Evolutionary conservation across 2,888 invertebrate species (phyloP), one percentile per base, ranked within the genome.

Genomic region (Zygogramma bicolorata): DNA sequence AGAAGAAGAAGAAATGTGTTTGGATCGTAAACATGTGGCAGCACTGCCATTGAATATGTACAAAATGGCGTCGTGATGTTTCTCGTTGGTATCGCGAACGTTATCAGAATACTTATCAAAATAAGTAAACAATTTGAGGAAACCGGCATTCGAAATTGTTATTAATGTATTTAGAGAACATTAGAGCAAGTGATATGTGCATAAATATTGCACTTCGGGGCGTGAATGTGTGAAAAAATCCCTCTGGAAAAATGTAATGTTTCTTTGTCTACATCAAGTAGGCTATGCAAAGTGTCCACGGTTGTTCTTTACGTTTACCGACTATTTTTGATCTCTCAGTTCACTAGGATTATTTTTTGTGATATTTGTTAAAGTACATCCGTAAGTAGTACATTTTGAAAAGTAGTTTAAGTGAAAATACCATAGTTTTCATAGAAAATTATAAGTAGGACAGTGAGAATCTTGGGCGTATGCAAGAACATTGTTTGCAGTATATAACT

Each of bases 181-280:
- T 70, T 65, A 70, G 75, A 71, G 65, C 73, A 68, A 72, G 69
- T 74, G 77, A 71, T 73, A 42, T 38, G 65, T 74, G 76, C 75
- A 74, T 68, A 70, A 75, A 73, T 66, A 70, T 65, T 53, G 72
- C 60, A 68, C 68, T 72, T 70, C 75, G 76, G 71, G 77, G 70
- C 69, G 78, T 80, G 81, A 70, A 71, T 80, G 80, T 77, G 81
- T 77, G 80, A 79, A 81, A 84, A 83, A 84, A 80, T 67, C 79
- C 73, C 75, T 74, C 76, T 76, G 75, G 81, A 85, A 85, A 85
- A 84, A 85, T 85, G 86, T 85, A 84, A 86, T 81, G 83, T 84
- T 85, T 85, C 86, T 86, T 85, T 86, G 86, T 86, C 84, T 84
- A 74, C 77, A 79, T 79, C 77, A 79, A 79, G 82, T 81, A 81